Base-by-base conservation (phyloP, 2,113 vertebrate species). In the Myrmophylax atrothorax region DNA sequence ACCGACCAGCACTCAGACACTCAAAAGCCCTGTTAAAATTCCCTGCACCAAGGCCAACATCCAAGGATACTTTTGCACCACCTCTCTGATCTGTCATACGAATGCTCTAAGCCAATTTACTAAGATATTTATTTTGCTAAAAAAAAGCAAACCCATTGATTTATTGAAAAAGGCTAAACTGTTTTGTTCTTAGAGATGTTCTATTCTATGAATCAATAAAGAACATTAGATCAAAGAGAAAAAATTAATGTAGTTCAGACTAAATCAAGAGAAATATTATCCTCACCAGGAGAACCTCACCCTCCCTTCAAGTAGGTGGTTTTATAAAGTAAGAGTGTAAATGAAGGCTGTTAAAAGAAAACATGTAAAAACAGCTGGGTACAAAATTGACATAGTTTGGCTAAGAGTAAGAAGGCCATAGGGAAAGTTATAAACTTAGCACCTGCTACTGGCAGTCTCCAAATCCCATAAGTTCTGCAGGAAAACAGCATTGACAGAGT, bases 341-440 rank as follows among this genome's bases (percentile, higher is more conserved):
- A 94, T 75, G 33, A 97, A 87, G 35, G 25, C 12, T 56, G 28
- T 85, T 89, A 80, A 94, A 95, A 94, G 64, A 62, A 95, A 89
- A 82, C 75, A 92, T 62, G 67, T 66, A 42, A 96, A 80, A 96
- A 42, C 56, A 94, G 84, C 53, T 68, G 70, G 67, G 77, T 72
- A 75, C 25, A 93, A 95, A 93, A 93, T 14, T 46, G 64, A 94
- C 53, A 85, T 47, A 8, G 13, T 84, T 91, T 89, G 50, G 60
- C 59, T 80, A 75, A 56, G 40, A 87, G 40, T 94, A 75, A 92
- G 69, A 85, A 89, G 63, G 81, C 88, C 81, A 90, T 16, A 67
- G 87, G 72, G 85, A 97, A 95, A 94, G 69, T 91, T 94, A 96
- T 87, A 97, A 97, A 96, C 70, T 95, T 95, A 95, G 94, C 94